Conservation (phyloP, 2,113 vertebrate genomes). For the Theropithecus gelada region DNA sequence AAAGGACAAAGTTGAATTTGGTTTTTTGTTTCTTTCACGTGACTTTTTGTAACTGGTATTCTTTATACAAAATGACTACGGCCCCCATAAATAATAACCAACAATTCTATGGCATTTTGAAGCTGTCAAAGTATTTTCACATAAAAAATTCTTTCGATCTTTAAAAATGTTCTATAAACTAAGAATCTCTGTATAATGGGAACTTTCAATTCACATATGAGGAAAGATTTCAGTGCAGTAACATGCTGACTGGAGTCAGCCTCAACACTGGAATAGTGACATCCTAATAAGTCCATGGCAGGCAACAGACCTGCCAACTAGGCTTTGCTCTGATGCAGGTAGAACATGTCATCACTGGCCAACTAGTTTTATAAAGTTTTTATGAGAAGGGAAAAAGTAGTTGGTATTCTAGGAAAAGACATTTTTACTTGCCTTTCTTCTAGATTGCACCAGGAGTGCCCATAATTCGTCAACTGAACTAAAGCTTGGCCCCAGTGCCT, state of each 20-base stretch:
- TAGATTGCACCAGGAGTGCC: background rate
- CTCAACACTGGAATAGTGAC: background rate
- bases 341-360: background rate
- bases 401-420: background rate
- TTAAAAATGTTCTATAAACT: constrained; percentile 9
- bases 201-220: background rate
- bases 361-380: background rate
- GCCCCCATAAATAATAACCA: background rate
- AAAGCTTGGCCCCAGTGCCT: background rate
- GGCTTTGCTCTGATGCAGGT: background rate
- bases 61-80: background rate
- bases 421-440: background rate
- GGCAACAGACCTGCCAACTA: background rate
- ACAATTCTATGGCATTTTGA: background rate
- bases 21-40: background rate
- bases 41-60: background rate
- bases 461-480: background rate
- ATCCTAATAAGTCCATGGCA: background rate
- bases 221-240: background rate
- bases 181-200: background rate
- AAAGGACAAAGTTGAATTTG: background rate
- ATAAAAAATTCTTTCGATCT: background rate
- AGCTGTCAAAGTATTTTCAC: background rate
- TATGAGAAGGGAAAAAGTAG: background rate
- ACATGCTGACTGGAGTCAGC: fast-evolving